Conservation (phyloP, 2,888 invertebrate species). For the Epistrophe grossulariae region DNA sequence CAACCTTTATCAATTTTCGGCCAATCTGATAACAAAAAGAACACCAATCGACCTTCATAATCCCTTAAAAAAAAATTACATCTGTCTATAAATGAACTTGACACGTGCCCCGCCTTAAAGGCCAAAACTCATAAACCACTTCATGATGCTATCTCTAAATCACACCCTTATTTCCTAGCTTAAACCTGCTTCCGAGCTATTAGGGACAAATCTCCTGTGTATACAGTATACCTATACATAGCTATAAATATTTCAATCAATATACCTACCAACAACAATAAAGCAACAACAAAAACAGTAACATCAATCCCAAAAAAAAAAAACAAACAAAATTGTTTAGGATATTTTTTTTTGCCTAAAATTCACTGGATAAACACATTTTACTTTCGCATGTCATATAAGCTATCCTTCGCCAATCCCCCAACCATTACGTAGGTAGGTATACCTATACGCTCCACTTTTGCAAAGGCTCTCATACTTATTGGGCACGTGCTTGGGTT, state of each 20-base stretch:
- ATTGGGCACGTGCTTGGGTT: constrained; percentile 66
- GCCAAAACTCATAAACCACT: constrained; percentile 12
- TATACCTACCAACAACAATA: constrained; percentile 15
- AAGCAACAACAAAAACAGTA: constrained; percentile 2
- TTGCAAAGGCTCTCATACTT: neutral
- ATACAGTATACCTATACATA: neutral
- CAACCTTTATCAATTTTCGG: neutral
- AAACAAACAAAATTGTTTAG: constrained; percentile 40
- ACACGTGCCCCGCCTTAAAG: constrained; percentile 18
- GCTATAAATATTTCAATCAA: constrained; percentile 40
- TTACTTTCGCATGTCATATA: constrained; percentile 57
- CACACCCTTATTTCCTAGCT: constrained; percentile 17
- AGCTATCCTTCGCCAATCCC: constrained; percentile 36
- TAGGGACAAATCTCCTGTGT: constrained; percentile 30
- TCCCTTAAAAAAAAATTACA: neutral
- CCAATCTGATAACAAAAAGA: constrained; percentile 7
- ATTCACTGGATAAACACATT: constrained; percentile 43
- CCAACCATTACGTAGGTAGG: neutral
- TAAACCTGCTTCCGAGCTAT: constrained; percentile 23
- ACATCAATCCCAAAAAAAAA: constrained; percentile 56
- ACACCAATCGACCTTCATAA: constrained; percentile 12
- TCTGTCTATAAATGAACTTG: constrained; percentile 26
- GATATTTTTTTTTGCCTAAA: constrained; percentile 14
- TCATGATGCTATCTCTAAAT: constrained; percentile 10
- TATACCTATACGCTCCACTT: neutral